phyloP scores from a whole-genome alignment of 2,113 vertebrate genomes.

The Microtus ochrogaster region DNA sequence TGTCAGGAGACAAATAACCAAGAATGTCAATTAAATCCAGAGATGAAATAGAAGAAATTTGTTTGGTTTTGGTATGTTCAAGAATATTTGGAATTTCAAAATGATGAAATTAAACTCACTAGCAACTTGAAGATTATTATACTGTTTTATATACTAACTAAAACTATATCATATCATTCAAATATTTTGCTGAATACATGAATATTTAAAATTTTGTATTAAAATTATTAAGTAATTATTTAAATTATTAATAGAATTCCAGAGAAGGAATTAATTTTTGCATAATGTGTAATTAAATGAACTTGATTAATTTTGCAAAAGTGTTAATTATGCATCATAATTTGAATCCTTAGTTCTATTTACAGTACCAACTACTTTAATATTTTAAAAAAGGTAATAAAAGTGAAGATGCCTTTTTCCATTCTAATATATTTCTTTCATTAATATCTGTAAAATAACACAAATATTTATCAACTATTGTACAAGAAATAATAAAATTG shows the following conservation, averaged over 20 bases:
- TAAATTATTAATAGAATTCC: neutral
- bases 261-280: neutral
- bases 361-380: neutral
- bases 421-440: neutral
- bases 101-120: neutral
- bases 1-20: neutral
- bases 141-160: neutral
- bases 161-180: neutral
- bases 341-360: neutral
- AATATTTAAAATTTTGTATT: neutral
- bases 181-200: neutral
- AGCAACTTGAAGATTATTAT: neutral
- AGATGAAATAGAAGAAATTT: neutral
- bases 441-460: conserved; percentile 21
- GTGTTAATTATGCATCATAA: neutral
- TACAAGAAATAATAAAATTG: neutral
- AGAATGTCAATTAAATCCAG: neutral
- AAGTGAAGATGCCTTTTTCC: neutral
- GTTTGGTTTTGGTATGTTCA: neutral
- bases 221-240: neutral
- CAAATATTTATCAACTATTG: neutral
- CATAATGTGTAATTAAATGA: neutral
- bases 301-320: neutral
- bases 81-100: neutral
- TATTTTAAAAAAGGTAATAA: neutral